These are phyloP conservation scores for Elephantulus edwardii DNA, from an alignment of 2,113 vertebrate genomes.

Conservation along the genomic window DNA sequence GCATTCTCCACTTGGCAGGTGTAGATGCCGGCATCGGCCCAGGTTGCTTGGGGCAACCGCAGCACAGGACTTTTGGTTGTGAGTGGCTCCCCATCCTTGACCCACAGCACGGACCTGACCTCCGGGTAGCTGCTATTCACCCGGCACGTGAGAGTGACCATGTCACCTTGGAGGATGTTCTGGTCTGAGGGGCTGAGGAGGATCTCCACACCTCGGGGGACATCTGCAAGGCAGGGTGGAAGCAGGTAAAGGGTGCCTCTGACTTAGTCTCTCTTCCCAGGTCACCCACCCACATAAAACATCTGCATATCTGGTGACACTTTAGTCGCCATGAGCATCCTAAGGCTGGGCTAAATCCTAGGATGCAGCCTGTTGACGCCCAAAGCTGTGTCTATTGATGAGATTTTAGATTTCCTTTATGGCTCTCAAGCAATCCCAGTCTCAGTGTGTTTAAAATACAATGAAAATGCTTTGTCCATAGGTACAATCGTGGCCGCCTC, in stretches of 20 bases:
- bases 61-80: background rate
- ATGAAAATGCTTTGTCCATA: too few relatives aligned
- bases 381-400: too few relatives aligned
- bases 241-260: fast-evolving
- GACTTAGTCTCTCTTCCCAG: background rate
- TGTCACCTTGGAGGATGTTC: constrained; percentile 79
- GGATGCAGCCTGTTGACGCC: background rate
- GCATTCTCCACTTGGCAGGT: constrained; percentile 75
- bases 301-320: too few relatives aligned
- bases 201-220: constrained; percentile 73
- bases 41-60: background rate
- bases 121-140: constrained; percentile 81
- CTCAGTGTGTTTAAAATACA: too few relatives aligned
- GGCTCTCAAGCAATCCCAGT: too few relatives aligned
- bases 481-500: too few relatives aligned
- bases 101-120: constrained; percentile 59
- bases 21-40: constrained; percentile 77
- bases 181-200: background rate
- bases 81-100: constrained; percentile 70
- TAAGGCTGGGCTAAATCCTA: background rate
- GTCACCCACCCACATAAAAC: background rate
- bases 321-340: background rate
- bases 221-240: constrained; percentile 62
- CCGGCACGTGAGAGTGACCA: constrained; percentile 74
- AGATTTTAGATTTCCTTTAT: too few relatives aligned